phyloP scores from a whole-genome alignment of 1,140 invertebrate species.

The Zaprionus lachaisei region DNA sequence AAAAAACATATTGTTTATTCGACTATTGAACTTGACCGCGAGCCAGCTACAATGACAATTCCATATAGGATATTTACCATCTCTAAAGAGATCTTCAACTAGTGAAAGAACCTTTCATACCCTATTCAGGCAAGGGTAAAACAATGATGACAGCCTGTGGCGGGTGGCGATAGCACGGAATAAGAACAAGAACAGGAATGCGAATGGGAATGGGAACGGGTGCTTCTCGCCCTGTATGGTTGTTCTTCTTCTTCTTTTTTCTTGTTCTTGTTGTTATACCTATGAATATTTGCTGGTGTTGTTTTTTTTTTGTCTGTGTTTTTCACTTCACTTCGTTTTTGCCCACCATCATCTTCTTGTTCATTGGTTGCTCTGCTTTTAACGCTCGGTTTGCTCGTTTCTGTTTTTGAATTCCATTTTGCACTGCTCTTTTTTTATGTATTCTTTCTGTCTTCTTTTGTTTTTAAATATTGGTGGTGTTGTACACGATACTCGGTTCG shows the following conservation, averaged over 20 bases:
- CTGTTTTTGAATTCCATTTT: slow-evolving; percentile 26
- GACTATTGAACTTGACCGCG: no score
- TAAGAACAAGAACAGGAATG: neutral
- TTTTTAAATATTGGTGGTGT: slow-evolving; percentile 22
- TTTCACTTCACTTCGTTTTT: slow-evolving; percentile 3
- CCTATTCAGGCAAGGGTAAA: neutral
- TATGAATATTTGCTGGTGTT: slow-evolving; percentile 24
- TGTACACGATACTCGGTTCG: slow-evolving; percentile 12
- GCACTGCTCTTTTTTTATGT: neutral
- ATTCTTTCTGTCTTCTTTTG: slow-evolving; percentile 19
- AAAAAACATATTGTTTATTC: no score
- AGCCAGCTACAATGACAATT: no score
- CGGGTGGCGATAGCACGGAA: neutral
- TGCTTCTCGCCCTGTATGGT: slow-evolving; percentile 3
- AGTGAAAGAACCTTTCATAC: neutral
- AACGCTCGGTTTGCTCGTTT: slow-evolving; percentile 24
- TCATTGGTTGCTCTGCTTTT: slow-evolving; percentile 33
- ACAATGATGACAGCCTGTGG: neutral
- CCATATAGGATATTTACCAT: no score
- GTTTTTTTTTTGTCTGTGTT: neutral
- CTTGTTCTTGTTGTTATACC: slow-evolving; percentile 31
- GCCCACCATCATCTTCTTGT: slow-evolving; percentile 1
- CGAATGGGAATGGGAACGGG: slow-evolving; percentile 19
- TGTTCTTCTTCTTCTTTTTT: neutral
- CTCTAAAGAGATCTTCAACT: no score